Percentiles rank a stretch among this genome's conserved stretches.
phyloP scores from a whole-genome alignment of 2,888 invertebrate genomes.

The Nasonia oneida region DNA sequence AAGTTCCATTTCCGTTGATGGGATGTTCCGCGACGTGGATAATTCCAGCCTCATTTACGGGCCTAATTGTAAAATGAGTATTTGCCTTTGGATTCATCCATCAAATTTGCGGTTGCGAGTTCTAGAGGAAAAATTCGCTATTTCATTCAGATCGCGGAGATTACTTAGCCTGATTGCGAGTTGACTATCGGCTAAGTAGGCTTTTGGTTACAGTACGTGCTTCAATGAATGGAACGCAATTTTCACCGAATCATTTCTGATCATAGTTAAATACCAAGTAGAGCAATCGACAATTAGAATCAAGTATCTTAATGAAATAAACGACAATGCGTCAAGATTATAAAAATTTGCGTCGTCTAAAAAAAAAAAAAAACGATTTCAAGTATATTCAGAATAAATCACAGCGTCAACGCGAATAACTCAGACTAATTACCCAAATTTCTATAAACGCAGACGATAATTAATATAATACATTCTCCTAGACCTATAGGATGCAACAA shows the following conservation, averaged over 20 bases:
- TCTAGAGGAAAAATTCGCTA: not conserved
- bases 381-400: not conserved
- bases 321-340: too few relatives aligned
- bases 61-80: not conserved
- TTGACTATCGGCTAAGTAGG: not conserved
- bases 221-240: not conserved
- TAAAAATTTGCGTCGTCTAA: not conserved
- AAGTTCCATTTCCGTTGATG: conserved; percentile 39
- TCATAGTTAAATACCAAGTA: too few relatives aligned
- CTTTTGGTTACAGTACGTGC: not conserved
- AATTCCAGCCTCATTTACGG: conserved; percentile 5
- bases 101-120: not conserved
- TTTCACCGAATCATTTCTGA: not conserved
- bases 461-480: not conserved
- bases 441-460: too few relatives aligned
- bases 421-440: not conserved
- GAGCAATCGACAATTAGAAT: too few relatives aligned
- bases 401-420: not conserved
- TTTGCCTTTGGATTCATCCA: not conserved
- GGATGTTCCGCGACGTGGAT: not conserved
- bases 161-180: not conserved
- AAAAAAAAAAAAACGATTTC: too few relatives aligned
- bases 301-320: too few relatives aligned
- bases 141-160: not conserved
- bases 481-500: not conserved